Evolutionary conservation across 2,888 invertebrate species (phyloP), one percentile per base, ranked within the genome.

Genomic region (Anoncus sp.): DNA sequence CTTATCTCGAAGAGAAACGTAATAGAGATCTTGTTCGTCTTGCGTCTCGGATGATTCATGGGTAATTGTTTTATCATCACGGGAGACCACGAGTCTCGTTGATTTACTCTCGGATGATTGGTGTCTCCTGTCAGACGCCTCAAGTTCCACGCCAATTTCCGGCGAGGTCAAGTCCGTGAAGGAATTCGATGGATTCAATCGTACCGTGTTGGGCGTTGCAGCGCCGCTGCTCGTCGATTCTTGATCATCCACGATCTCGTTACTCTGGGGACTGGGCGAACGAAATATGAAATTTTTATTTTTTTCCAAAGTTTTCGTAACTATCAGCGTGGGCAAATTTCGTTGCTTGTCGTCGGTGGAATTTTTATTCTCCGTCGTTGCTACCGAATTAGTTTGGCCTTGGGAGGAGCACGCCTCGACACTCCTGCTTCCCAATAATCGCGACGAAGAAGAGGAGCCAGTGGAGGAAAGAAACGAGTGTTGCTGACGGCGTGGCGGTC

Each of bases 131-230:
- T 63, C 53, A 9, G 24, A 43, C 67, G 57, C 22, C 1, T 70
- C 49, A 35, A 27, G 27, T 24, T 74, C 72, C 92, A 82, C 78
- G 14, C 66, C 69, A 57, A 72, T 87, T 57, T 93, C 93, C 86
- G 93, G 92, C 88, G 92, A 84, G 80, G 93, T 89, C 82, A 93
- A 93, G 88, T 94, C 94, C 85, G 92, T 93, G 60, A 94, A 91
- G 81, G 94, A 93, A 86, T 91, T 92, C 75, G 92, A 92, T 43
- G 94, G 94, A 84, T 94, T 94, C 87, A 95, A 95, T 88, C 94
- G 94, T 77, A 94, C 95, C 35, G 96, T 96, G 88, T 95, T 95
- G 84, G 95, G 90, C 47, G 93, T 93, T 27, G 93, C 93, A 62
- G 92, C 91, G 76, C 92, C 93, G 78, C 92, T 92, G 35, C 86